Base-by-base conservation (phyloP, 2,113 vertebrate genomes). In the Epinephelus fuscoguttatus region DNA sequence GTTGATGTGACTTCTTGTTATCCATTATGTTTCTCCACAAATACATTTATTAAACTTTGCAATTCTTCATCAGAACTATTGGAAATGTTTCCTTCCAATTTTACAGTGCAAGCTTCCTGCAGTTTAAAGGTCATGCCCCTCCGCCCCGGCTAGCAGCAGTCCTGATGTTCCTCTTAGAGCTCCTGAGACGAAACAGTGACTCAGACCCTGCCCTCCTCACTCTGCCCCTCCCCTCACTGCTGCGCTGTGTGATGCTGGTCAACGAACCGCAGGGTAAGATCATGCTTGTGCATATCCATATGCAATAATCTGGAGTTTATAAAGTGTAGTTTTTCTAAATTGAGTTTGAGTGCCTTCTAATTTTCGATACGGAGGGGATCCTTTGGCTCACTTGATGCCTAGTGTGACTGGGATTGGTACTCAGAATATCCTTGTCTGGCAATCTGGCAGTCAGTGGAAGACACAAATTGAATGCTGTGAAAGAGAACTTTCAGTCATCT, bases 241-340 rank as follows among this genome's bases (percentile, higher is more conserved):
- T 99, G 87, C 97, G 97, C 80, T 98, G 97, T 80, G 52, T 99
- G 86, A 86, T 98, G 61, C 89, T 99, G 84, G 96, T 98, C 94
- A 98, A 92, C 56, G 98, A 99, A 75, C 93, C 90, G 2, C 97
- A 97, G 91, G 98, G 98, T 99, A 78, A 92, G 94, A 69, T n/a
- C 37, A 68, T 2, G 70, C 53, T 69, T 18, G 14, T 15, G n/a
- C 30, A 61, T 5, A 30, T 11, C 30, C 55, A 70, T 14, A 33
- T 12, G 40, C 40, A 45, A 55, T 57, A 37, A 56, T 73, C 37
- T 14, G 17, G 30, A 30, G 15, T 3, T 78, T 15, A 6, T 4
- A 2, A 18, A 21, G 21, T 6, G 53, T 9, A 3, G 7, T 6
- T 75, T 76, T 62, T 47, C 21, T 30, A 52, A 33, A 18, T 7